Evolutionary conservation across 2,113 vertebrate species (phyloP).

Genomic region (Mus musculus): GRCm39 chr14:119960001-119960500

Average conservation of each 20-base stretch:
- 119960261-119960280: not conserved
- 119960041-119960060: too few species aligned
- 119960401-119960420: not conserved
- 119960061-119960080: too few species aligned
- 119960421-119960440: not conserved
- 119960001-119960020: too few species aligned
- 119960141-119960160: not conserved
- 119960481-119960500: not conserved
- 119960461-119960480: not conserved
- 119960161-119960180: not conserved
- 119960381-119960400: not conserved
- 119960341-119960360: not conserved
- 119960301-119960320: not conserved
- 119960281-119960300: not conserved
- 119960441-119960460: not conserved
- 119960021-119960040: too few species aligned
- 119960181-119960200: not conserved
- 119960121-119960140: not conserved
- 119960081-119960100: not conserved
- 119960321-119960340: not conserved
- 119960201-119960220: not conserved
- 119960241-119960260: accelerated
- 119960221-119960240: not conserved
- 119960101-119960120: not conserved
- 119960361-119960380: not conserved